Evolutionary conservation across 2,113 vertebrate species (phyloP), one percentile per base, ranked within the genome.

Genomic region (Brachyistius frenatus): DNA sequence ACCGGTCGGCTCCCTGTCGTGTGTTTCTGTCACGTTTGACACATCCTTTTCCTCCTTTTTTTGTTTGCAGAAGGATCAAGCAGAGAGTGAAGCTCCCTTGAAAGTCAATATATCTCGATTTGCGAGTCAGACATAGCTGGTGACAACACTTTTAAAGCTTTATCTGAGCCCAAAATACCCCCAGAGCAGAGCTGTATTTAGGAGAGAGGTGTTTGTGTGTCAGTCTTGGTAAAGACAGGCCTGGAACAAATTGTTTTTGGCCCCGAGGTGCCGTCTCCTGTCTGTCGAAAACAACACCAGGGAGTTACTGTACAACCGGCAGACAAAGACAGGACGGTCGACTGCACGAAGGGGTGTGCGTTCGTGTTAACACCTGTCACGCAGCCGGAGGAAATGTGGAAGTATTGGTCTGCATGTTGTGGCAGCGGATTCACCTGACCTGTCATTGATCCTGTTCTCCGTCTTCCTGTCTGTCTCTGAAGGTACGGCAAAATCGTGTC

Each of bases 401-500:
- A 36, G 14, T 67, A 39, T 54, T 56, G 46, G 65, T 57, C 64
- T 86, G 82, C 69, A 55, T 55, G 74, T 77, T 50, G 57, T 50
- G 36, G 53, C 76, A 86, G 80, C 73, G 64, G 66, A 80, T 90
- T 88, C 65, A 66, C 47, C 75, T 80, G 30, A 4, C 56, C 41
- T 58, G 4, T 68, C 62, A 81, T 32, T 85, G 52, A 71, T 73
- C 46, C 56, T 66, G 47, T 47, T 64, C 39, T 57, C 46, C 86
- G 16, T 52, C 0, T 66, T 64, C 36, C 32, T 57, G 33, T 81
- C 62, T 81, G 31, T 76, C 67, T 30, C 41, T 55, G 3, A 76
- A 98, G 97, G 78, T 97, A 97, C 49, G 97, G 97, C 87, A 98
- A 98, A 93, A 98, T 98, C 41, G 97, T 98, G 67, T 98, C 97